These are phyloP conservation scores for Oenanthe melanoleuca DNA, from an alignment of 2,113 vertebrate genomes.

Conservation along the genomic window DNA sequence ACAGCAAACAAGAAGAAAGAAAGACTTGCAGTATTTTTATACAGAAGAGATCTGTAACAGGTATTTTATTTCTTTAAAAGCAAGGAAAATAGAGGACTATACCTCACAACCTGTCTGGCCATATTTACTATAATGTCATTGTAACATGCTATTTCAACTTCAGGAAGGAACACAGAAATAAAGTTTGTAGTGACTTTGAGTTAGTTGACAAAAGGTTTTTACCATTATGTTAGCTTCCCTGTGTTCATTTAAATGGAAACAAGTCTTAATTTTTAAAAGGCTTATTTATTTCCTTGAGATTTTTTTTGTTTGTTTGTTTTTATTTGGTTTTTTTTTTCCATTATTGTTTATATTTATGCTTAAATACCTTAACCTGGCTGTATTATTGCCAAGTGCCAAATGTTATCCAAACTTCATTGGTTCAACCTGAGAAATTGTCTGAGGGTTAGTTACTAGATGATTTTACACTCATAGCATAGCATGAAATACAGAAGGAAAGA, in stretches of 20 bases:
- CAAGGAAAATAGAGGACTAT: conserved; percentile 73
- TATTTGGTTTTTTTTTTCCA: background rate
- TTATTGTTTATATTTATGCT: conserved; percentile 78
- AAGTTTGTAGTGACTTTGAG: conserved; percentile 67
- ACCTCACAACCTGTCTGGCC: conserved; percentile 76
- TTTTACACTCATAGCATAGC: background rate
- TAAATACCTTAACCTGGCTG: conserved; percentile 71
- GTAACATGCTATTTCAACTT: conserved; percentile 67
- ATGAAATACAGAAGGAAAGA: background rate
- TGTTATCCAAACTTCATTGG: conserved; percentile 42
- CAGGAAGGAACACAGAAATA: conserved; percentile 62
- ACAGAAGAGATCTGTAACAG: conserved; percentile 76
- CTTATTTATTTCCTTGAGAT: conserved; percentile 77
- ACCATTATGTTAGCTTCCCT: conserved; percentile 62
- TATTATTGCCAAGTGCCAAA: conserved; percentile 77
- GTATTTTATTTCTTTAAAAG: conserved; percentile 80
- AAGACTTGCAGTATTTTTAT: conserved; percentile 80
- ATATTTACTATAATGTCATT: conserved; percentile 75
- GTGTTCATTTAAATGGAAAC: conserved; percentile 66
- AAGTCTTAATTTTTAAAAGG: conserved; percentile 69
- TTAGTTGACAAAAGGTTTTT: conserved; percentile 62
- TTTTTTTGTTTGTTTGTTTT: background rate
- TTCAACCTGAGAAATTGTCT: conserved; percentile 24
- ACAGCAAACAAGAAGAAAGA: conserved; percentile 65
- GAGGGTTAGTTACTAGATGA: conserved; percentile 13